Evolutionary conservation across 1,140 invertebrate species (phyloP), one percentile per base, ranked within the genome.

Genomic region (Drusus annulatus): DNA sequence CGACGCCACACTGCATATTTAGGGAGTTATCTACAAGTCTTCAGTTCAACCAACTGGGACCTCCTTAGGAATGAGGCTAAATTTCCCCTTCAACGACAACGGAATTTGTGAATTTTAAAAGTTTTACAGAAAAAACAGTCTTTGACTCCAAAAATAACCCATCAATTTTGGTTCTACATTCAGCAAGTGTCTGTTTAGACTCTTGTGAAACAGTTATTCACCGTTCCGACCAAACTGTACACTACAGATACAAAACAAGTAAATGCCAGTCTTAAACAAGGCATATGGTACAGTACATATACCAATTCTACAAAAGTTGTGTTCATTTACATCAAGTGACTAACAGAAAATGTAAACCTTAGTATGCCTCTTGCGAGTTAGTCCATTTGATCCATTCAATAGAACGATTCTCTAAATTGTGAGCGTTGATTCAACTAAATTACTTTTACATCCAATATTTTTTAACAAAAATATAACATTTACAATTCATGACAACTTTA

Each of bases 231-330:
- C 68, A 80, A 80, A 78, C 63, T 82, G 81, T 82, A 77, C 78
- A 68, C 80, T 81, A 83, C 68, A 80, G 81, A 80, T 76, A 79
- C 79, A 81, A 81, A 83, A 83, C 79, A 80, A 80, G 77, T 81
- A 83, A 83, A 81, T 83, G 82, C 82, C 82, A 83, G 82, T 83
- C 82, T 83, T 83, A 54, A 79, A 83, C 76, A 83, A 83, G 82
- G 82, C 82, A 83, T 83, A 60, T 77, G 80, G 82, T 83, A 83
- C 81, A 76, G 79, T 71, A 81, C 36, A 45, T 79, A 76, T 83
- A 83, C 82, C 80, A 81, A 77, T 68, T 80, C 79, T 83, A 83
- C 69, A 69, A 54, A 76, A 78, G 21, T 77, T 65, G 75, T 79
- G 65, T 28, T 54, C 25, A n/a, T 25, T 36, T 36, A 68, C 19